Base-by-base conservation (phyloP, 2,113 vertebrate species). In the Colinus virginianus region DNA sequence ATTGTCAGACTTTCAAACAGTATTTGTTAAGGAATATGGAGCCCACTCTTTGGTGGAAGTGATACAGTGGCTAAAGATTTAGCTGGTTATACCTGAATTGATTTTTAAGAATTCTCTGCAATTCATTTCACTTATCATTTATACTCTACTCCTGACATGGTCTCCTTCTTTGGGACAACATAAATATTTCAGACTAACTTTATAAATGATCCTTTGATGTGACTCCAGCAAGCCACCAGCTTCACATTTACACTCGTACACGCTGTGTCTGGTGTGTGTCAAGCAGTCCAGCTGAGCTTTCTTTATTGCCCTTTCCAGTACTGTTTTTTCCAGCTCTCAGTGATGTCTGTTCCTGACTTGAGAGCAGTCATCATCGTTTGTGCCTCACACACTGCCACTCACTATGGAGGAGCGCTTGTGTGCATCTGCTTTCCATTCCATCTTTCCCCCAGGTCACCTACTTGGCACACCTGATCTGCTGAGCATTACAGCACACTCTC, bases 1-100 rank as follows among this genome's bases (percentile, higher is more conserved):
- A 88, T 68, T 94, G 94, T 91, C 79, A 38, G n/a, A 84, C 76
- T 85, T 92, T 40, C 71, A 94, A 95, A 46, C 88, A 93, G 23
- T 94, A 83, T 91, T 92, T 94, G 71, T 64, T 87, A 74, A 68
- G 74, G 78, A 62, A 67, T 55, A 61, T 79, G 0, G 7, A 91
- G 64, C 64, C 89, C 78, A 36, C 55, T 85, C 49, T 49, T 89
- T 85, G 91, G 68, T 32, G 3, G 43, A 55, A 55, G 53, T 2
- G 2, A 22, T 49, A 19, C 71, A 74, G 13, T 23, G 16, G 59
- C 68, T 83, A 32, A 40, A 82, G 75, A 70, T 71, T 79, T 17
- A 84, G 38, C 67, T 13, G 2, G n/a, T 62, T 71, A 58, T 58
- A 49, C 21, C 1, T 79, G 38, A 83, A 79, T 87, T 94, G 68